These are phyloP conservation scores for Myotis brandtii DNA, from an alignment of 2,113 vertebrate genomes.

Conservation along the genomic window DNA sequence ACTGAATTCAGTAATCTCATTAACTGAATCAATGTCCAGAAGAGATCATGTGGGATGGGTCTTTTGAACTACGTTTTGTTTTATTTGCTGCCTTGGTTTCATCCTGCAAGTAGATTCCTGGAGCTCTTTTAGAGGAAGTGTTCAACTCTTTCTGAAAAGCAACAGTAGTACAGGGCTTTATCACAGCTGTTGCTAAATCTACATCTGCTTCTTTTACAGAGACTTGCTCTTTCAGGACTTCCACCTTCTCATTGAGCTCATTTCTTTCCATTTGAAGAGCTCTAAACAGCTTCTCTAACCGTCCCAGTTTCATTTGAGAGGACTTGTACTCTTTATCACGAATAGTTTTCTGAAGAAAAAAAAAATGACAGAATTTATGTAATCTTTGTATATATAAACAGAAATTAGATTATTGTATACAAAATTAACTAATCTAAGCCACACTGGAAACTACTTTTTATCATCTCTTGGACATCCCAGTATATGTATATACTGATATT, in stretches of 20 bases:
- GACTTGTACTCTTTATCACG: conserved; percentile 95
- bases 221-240: conserved; percentile 90
- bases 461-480: not conserved
- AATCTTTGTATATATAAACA: not conserved
- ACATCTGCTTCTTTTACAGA: conserved; percentile 82
- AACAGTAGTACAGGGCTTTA: conserved; percentile 75
- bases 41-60: conserved; percentile 75
- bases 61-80: conserved; percentile 61
- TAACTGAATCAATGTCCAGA: conserved; percentile 83
- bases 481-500: not conserved
- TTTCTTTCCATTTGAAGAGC: conserved; percentile 97
- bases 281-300: conserved; percentile 96
- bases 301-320: conserved; percentile 96
- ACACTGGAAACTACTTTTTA: not conserved
- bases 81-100: conserved; percentile 24
- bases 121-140: conserved; percentile 73
- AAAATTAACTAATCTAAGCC: not conserved
- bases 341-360: conserved; percentile 89
- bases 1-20: conserved; percentile 75
- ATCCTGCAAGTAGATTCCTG: conserved; percentile 75
- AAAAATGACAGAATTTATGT: conserved; percentile 43
- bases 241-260: conserved; percentile 95
- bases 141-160: conserved; percentile 80
- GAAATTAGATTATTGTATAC: not conserved
- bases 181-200: conserved; percentile 76